Percentiles rank a stretch among this genome's conserved stretches.
These are phyloP conservation scores for Coracopsis vasa DNA, from an alignment of 2,113 vertebrate species.

Conservation along the genomic window DNA sequence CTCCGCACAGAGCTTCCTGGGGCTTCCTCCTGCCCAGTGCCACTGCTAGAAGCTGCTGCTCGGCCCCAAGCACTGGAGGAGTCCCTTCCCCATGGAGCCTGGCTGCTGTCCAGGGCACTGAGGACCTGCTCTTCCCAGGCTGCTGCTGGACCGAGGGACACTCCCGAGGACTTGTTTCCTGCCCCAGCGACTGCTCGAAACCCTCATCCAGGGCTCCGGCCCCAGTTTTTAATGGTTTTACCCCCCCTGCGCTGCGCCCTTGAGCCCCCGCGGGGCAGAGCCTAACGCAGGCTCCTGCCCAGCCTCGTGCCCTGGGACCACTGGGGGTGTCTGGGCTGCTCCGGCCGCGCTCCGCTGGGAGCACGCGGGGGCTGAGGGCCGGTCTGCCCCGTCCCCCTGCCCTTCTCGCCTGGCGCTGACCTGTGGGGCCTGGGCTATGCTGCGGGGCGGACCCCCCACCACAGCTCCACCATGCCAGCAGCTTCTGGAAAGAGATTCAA, in stretches of 20 bases:
- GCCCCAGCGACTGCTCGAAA: background rate
- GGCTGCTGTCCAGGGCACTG: background rate
- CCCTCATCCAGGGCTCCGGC: background rate
- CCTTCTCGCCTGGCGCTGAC: conserved; percentile 69
- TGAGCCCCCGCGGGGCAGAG: background rate
- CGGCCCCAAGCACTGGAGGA: rapidly evolving
- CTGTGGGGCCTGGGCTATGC: conserved; percentile 81
- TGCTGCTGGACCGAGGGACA: background rate
- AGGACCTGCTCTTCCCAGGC: background rate
- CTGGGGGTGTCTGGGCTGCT: background rate
- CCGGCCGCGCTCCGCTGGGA: background rate
- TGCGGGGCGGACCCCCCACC: conserved; percentile 75
- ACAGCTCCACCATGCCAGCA: conserved; percentile 84
- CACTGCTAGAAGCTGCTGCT: background rate
- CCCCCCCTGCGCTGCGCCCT: rapidly evolving
- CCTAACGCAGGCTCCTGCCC: background rate
- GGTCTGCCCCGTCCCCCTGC: background rate
- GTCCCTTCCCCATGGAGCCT: background rate
- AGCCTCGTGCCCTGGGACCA: background rate
- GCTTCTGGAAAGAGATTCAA: conserved; percentile 87
- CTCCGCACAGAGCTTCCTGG: background rate
- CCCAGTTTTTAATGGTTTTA: conserved; percentile 3
- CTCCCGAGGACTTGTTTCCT: background rate
- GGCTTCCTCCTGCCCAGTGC: background rate
- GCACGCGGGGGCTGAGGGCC: background rate